Evolutionary conservation across 2,113 vertebrate genomes (phyloP).

Genomic region (Onychostoma macrolepis): DNA sequence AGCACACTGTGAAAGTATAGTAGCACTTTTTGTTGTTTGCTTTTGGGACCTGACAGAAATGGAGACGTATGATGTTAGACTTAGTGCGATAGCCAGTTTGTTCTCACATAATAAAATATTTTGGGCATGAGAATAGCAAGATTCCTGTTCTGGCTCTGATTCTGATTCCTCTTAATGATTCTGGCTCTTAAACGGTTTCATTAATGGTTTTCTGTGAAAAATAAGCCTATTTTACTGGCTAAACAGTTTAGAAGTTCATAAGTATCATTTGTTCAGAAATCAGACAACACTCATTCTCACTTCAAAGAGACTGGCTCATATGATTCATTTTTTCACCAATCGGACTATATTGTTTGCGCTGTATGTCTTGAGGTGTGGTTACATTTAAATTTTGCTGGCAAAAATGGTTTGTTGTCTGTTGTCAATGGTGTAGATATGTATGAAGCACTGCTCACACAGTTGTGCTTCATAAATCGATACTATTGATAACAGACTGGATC

Average conservation of each 20-base stretch:
- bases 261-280: background rate
- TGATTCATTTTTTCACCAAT: background rate
- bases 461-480: background rate
- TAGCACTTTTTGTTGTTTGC: background rate
- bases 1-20: background rate
- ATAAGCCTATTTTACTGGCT: background rate
- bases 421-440: background rate
- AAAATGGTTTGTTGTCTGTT: background rate
- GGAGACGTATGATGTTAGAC: background rate
- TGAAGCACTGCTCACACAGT: too few relatives aligned
- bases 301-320: background rate
- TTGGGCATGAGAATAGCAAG: background rate
- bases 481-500: background rate
- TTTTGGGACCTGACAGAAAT: background rate
- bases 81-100: background rate
- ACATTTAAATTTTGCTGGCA: background rate
- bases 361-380: background rate
- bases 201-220: background rate
- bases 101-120: too few relatives aligned
- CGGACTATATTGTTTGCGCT: background rate
- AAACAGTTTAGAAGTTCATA: background rate
- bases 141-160: background rate
- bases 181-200: background rate
- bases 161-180: background rate
- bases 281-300: background rate